Conservation (phyloP, 2,113 vertebrate genomes). For the Theristicus caerulescens region DNA sequence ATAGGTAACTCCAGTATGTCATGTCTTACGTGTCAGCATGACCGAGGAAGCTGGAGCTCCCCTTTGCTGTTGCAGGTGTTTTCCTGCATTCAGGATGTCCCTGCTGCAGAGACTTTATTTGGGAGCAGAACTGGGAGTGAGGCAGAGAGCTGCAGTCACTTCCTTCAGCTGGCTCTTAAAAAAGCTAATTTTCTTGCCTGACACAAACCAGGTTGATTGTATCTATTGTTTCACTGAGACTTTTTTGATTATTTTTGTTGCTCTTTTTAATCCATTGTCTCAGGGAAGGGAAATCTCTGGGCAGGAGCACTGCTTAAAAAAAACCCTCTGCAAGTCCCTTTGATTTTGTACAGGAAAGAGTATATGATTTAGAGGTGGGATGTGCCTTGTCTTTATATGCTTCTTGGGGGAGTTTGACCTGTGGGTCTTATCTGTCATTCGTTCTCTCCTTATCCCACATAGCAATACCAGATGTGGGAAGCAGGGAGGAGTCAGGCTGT, state of each 20-base stretch:
- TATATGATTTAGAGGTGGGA: background rate
- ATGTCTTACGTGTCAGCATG: background rate
- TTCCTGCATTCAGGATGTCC: background rate
- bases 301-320: background rate
- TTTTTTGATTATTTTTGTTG: background rate
- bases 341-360: background rate
- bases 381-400: background rate
- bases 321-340: background rate
- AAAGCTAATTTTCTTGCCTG: background rate
- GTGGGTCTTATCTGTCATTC: background rate
- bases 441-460: background rate
- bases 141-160: background rate
- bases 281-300: background rate
- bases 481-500: background rate
- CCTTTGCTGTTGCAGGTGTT: background rate
- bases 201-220: background rate
- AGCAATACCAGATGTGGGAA: background rate
- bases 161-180: background rate
- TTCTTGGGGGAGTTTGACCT: background rate
- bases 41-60: background rate
- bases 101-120: background rate
- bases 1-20: background rate
- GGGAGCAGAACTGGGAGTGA: background rate
- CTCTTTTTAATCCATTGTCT: conserved; percentile 21
- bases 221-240: background rate